These are phyloP conservation scores for Oceanites oceanicus DNA, from an alignment of 2,113 vertebrate species.

Conservation along the genomic window DNA sequence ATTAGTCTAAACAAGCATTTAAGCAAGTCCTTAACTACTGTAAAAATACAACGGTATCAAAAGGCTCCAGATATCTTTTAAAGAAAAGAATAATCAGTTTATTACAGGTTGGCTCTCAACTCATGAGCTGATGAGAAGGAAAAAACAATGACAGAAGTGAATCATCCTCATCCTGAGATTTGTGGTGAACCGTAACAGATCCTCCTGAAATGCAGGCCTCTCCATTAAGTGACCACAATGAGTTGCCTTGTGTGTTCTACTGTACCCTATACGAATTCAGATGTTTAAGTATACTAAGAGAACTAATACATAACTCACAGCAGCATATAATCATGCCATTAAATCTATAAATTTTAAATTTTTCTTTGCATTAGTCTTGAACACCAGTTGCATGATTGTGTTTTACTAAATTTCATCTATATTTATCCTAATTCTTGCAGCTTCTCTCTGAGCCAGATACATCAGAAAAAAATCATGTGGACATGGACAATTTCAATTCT, in stretches of 20 bases:
- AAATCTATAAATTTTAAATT: background rate
- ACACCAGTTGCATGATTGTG: background rate
- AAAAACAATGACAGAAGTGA: background rate
- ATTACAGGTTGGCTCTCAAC: background rate
- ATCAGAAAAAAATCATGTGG: background rate
- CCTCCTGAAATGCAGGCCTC: background rate
- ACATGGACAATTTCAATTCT: background rate
- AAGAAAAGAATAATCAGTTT: background rate
- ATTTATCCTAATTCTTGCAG: background rate
- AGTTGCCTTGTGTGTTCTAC: background rate
- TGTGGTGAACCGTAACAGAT: background rate
- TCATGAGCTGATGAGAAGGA: background rate
- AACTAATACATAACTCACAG: background rate
- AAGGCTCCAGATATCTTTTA: background rate
- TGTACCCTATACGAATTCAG: background rate
- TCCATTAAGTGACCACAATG: background rate
- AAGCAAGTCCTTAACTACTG: background rate
- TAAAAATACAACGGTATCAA: background rate
- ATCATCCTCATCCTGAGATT: background rate
- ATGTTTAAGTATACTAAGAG: no score
- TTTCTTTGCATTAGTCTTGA: background rate
- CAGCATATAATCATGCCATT: background rate
- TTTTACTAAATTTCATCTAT: background rate
- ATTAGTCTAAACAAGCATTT: background rate
- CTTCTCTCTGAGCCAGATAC: background rate